Evolutionary conservation across 1,140 invertebrate species (phyloP).

Genomic region (Conus betulinus): DNA sequence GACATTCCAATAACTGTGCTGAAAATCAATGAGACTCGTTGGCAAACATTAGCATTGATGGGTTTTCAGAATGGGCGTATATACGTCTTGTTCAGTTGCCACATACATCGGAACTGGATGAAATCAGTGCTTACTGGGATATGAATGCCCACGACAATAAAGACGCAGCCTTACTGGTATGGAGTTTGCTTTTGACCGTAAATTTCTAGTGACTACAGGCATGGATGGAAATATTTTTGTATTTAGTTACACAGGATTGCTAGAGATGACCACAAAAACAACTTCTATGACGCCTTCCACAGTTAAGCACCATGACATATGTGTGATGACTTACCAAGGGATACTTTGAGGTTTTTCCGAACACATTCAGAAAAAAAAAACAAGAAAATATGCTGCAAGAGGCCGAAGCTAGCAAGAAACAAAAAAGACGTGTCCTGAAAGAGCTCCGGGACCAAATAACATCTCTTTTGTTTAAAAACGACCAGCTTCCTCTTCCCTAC

Average conservation of each 20-base stretch:
- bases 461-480: neutral
- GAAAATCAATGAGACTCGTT: neutral
- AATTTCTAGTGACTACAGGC: conserved; percentile 30
- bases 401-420: neutral
- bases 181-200: conserved; percentile 20
- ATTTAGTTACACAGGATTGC: neutral
- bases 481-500: neutral
- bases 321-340: neutral
- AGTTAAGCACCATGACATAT: neutral
- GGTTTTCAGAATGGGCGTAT: conserved; percentile 33
- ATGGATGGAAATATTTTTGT: conserved; percentile 41
- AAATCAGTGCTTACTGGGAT: conserved; percentile 35
- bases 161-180: conserved; percentile 32
- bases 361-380: neutral
- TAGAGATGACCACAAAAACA: neutral
- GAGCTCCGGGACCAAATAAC: neutral
- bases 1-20: conserved; percentile 27
- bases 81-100: conserved; percentile 1
- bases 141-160: conserved; percentile 33
- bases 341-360: neutral
- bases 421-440: neutral
- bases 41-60: conserved; percentile 15
- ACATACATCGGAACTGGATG: conserved; percentile 22
- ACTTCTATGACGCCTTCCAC: neutral
- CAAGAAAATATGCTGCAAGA: neutral